Base-by-base conservation (phyloP, 1,140 invertebrate genomes). In the Antheraea pernyi region DNA sequence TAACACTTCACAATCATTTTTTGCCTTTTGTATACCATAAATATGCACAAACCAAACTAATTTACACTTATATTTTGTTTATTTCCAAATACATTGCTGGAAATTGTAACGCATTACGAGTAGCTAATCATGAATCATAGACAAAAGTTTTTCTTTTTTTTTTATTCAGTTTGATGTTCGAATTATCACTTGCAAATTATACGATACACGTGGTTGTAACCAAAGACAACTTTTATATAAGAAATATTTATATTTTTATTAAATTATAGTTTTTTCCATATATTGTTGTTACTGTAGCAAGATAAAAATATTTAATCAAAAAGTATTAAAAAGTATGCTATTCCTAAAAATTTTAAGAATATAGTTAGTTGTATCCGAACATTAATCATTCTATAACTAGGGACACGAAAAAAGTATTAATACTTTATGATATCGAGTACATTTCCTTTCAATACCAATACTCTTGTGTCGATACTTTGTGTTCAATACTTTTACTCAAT, bases 61-160 rank as follows among this genome's bases (percentile, higher is more conserved):
- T 80, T 82, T 84, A 82, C 78, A 73, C 72, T 76, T 72, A 75
- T 76, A 73, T 73, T 74, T 77, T 89, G 87, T 91, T 91, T 91
- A 91, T 91, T 89, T 89, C 84, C 87, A 91, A 89, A 91, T 86
- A 91, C 85, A 89, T 86, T 82, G 82, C 73, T 75, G 78, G 86
- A 90, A 89, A 88, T 74, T 77, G 83, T 75, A 89, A 81, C 86
- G 85, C 83, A 83, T 88, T 86, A 86, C 86, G 86, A 89, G 84
- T 88, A 91, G 87, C 88, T 89, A 90, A 90, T 90, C 89, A 91
- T 83, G 81, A 85, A 84, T 76, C 85, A 91, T 89, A 91, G 80
- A 89, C 81, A 75, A 78, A 68, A 74, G 22, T 72, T 78, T 75
- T 78, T 65, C 73, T 83, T 84, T 16, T 53, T 13, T n/a, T 16